Percentiles rank a stretch among this genome's conserved stretches.
Conservation (phyloP, 1,140 invertebrate genomes). For the Lanistes nyassanus region DNA sequence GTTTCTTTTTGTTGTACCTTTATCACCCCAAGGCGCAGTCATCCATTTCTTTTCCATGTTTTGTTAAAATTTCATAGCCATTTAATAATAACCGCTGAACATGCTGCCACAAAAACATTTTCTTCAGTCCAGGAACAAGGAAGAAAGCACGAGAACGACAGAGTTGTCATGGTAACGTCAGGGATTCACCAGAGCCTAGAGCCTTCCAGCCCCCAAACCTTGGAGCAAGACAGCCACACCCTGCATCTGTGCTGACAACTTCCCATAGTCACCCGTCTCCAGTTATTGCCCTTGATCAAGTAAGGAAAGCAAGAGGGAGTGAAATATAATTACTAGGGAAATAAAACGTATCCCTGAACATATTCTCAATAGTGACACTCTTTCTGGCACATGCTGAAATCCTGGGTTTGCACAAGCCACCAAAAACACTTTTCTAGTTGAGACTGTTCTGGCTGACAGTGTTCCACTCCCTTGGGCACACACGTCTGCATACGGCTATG, state of each 20-base stretch:
- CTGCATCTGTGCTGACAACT: constrained; percentile 44
- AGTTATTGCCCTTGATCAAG: constrained; percentile 53
- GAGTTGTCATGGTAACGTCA: constrained; percentile 46
- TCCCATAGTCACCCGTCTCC: constrained; percentile 48
- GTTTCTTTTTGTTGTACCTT: too few relatives aligned
- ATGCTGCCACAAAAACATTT: constrained; percentile 11
- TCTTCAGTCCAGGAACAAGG: constrained; percentile 52
- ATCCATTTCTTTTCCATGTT: too few relatives aligned
- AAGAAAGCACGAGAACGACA: constrained; percentile 38
- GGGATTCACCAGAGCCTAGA: constrained; percentile 55
- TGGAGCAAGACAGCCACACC: constrained; percentile 48
- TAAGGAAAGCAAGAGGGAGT: constrained; percentile 25
- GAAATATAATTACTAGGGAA: too few relatives aligned
- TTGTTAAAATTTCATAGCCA: too few relatives aligned
- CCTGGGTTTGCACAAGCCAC: neutral
- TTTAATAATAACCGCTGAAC: too few relatives aligned
- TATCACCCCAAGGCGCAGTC: too few relatives aligned
- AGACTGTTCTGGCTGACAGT: too few relatives aligned
- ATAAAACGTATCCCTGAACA: too few relatives aligned
- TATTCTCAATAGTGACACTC: too few relatives aligned
- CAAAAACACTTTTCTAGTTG: too few relatives aligned
- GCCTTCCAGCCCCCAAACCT: constrained; percentile 59
- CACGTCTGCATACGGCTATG: too few relatives aligned
- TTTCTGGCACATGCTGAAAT: neutral
- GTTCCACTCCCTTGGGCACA: too few relatives aligned